These are phyloP conservation scores for Alouatta palliata DNA, from an alignment of 2,113 vertebrate genomes.

Conservation along the genomic window DNA sequence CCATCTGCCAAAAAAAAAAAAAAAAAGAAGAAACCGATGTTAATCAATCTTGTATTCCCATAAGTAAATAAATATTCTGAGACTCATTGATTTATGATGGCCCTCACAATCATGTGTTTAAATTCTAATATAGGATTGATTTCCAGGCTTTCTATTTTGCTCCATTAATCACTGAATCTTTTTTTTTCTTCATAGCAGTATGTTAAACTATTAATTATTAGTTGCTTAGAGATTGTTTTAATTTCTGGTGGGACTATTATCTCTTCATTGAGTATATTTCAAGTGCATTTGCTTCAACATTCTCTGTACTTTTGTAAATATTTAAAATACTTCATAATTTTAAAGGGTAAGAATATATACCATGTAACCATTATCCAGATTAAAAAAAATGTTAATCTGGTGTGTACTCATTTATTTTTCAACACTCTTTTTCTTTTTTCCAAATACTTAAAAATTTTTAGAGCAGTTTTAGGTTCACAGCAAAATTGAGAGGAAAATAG, in stretches of 20 bases:
- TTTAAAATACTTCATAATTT: background rate
- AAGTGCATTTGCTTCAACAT: background rate
- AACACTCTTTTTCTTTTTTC: too few species aligned
- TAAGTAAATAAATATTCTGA: background rate
- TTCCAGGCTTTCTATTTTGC: background rate
- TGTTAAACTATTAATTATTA: background rate
- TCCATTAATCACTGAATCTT: background rate
- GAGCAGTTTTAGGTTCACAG: background rate
- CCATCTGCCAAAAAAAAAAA: too few species aligned
- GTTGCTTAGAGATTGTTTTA: background rate
- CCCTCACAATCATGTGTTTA: background rate
- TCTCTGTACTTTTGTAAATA: background rate
- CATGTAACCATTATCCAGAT: too few species aligned
- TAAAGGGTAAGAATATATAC: background rate
- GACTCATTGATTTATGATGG: background rate
- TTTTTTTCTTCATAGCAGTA: background rate
- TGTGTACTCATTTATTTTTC: background rate
- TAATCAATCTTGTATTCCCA: background rate
- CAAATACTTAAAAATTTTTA: background rate
- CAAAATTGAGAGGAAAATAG: background rate
- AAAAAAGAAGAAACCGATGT: background rate
- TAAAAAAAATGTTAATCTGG: background rate
- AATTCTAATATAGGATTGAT: background rate
- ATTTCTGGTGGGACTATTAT: background rate
- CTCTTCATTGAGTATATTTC: background rate